phyloP scores from a whole-genome alignment of 2,888 invertebrate genomes.

The Trissolcus brochymenae region DNA sequence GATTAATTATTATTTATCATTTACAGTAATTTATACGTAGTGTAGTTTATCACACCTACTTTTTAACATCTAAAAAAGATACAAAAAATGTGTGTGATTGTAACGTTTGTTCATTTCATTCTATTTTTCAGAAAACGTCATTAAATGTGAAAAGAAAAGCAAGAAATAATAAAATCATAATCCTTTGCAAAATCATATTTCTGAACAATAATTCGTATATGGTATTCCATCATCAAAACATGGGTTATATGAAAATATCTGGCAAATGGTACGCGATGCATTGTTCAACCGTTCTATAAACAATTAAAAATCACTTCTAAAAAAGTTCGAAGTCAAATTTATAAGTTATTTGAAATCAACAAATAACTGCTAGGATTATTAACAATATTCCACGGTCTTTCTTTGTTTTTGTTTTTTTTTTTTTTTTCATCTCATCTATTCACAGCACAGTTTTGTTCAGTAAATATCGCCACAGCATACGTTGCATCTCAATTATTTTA shows the following conservation, averaged over 20 bases:
- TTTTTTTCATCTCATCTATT: conserved; percentile 42
- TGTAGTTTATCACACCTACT: no score
- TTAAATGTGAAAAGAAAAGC: no score
- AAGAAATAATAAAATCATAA: no score
- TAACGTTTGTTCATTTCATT: neutral
- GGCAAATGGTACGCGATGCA: conserved; percentile 15
- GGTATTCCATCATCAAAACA: conserved; percentile 8
- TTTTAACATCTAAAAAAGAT: no score
- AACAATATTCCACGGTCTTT: conserved; percentile 19
- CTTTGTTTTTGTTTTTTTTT: conserved; percentile 21
- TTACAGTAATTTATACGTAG: no score
- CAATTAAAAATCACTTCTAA: conserved; percentile 9
- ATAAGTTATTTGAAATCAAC: conserved; percentile 12
- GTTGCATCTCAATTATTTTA: conserved; percentile 47
- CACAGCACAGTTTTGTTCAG: conserved; percentile 57
- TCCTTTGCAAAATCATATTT: conserved; percentile 5
- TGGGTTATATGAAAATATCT: conserved; percentile 37
- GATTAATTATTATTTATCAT: no score
- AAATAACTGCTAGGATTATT: conserved; percentile 20
- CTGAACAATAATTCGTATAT: conserved; percentile 11
- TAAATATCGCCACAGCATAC: conserved; percentile 51
- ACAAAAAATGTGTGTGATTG: neutral
- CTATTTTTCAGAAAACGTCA: no score
- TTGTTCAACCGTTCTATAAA: conserved; percentile 28
- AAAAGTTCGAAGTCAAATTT: neutral